Base-by-base conservation (phyloP, 2,113 vertebrate genomes). In the Conger conger region DNA sequence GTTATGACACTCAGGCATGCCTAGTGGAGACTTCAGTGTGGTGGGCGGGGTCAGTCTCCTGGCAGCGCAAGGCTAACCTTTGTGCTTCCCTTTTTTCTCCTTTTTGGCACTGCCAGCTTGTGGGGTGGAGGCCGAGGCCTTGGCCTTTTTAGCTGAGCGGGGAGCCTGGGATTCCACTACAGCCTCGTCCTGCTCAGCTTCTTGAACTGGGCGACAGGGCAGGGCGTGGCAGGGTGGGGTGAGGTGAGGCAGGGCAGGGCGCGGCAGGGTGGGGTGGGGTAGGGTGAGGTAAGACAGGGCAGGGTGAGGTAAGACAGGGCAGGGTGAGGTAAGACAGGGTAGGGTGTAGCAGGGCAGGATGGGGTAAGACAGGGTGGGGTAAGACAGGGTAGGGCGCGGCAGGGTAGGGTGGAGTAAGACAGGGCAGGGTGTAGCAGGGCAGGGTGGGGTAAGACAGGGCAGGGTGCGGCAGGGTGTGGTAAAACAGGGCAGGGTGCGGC, bases 61-160 rank as follows among this genome's bases (percentile, higher is more conserved):
- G 68, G 68, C 27, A 73, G 18, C 90, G 91, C 89, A 2, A 33
- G 88, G 92, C 97, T 97, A 94, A 99, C 98, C 98, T 99, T 98
- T 99, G 93, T 97, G 96, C 89, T 97, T 98, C 80, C 96, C 97
- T 93, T 96, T 97, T 95, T 96, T 97, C 94, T 99, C 98, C 93
- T 97, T 99, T 94, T 95, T 97, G 87, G 95, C 90, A 89, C 96
- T 97, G 95, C 96, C 96, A 15, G 96, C 95, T 92, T 98, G 97
- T 86, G 94, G 96, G 86, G 97, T 97, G 0, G 96, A 95, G 80
- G 96, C 91, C 53, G 96, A 93, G 27, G 95, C 95, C 95, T 96
- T 97, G 93, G 93, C 81, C 94, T 97, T 98, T 96, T 98, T 98
- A 92, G 95, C 92, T 80, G 98, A 96, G 93, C 97, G 97, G 86